Percentiles rank a stretch among this genome's conserved stretches.
These are phyloP conservation scores for Morpho achilles DNA, from an alignment of 2,888 invertebrate genomes.

Conservation along the genomic window DNA sequence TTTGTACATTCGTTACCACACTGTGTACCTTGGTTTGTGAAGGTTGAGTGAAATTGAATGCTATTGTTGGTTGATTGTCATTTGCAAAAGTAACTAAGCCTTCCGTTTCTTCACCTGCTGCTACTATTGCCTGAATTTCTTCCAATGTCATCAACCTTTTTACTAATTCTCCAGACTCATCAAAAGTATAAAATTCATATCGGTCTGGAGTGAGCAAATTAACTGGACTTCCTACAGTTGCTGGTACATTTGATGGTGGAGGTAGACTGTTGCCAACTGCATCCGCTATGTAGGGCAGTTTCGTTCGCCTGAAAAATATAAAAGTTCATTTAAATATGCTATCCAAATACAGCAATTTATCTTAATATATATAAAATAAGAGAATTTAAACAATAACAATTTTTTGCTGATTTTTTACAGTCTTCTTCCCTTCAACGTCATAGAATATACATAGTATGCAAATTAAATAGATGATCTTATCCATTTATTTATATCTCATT, in stretches of 20 bases:
- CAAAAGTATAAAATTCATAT: constrained; percentile 93
- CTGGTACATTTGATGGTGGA: constrained; percentile 79
- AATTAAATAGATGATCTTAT: no score
- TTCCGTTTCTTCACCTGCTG: constrained; percentile 87
- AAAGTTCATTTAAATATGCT: neutral
- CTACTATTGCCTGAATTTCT: constrained; percentile 91
- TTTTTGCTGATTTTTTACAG: no score
- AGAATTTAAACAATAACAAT: no score
- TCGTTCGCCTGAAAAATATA: constrained; percentile 53
- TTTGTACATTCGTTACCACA: constrained; percentile 90
- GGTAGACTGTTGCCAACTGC: constrained; percentile 83
- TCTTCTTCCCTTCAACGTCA: no score
- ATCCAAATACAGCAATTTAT: neutral
- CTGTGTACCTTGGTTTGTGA: constrained; percentile 86
- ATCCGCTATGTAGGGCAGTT: constrained; percentile 81
- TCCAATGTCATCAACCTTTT: constrained; percentile 90
- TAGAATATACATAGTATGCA: no score
- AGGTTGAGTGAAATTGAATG: constrained; percentile 72
- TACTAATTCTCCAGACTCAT: constrained; percentile 89
- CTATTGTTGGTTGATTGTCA: constrained; percentile 65
- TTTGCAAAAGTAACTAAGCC: constrained; percentile 73
- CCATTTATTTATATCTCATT: no score
- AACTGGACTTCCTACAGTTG: constrained; percentile 88
- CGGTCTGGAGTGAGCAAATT: constrained; percentile 88
- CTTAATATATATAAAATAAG: no score